These are phyloP conservation scores for Zaprionus vittiger DNA, from an alignment of 1,140 invertebrate species.

Conservation along the genomic window DNA sequence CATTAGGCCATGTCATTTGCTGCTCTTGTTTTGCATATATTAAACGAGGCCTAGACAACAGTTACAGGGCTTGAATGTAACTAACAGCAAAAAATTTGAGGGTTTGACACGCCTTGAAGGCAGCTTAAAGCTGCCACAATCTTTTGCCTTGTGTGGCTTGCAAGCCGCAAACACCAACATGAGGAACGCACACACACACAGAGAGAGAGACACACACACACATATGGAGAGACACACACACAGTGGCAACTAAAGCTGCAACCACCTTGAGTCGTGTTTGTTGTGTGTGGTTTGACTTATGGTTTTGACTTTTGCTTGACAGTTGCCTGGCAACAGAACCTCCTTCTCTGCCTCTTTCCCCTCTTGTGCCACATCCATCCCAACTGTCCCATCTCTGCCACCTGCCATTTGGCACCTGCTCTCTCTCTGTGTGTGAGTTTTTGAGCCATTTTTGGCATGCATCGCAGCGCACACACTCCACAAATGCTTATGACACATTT, in stretches of 20 bases:
- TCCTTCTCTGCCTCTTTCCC: neutral
- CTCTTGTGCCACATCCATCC: neutral
- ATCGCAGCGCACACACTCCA: constrained; percentile 42
- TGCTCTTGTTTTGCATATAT: constrained; percentile 52
- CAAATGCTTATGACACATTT: constrained; percentile 75
- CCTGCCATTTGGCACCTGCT: constrained; percentile 42
- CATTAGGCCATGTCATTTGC: constrained; percentile 51
- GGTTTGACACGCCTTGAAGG: constrained; percentile 25
- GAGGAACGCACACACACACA: neutral
- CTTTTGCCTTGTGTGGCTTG: constrained; percentile 40
- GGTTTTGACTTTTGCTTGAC: constrained; percentile 64
- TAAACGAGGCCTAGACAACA: constrained; percentile 31
- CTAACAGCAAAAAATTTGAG: constrained; percentile 8
- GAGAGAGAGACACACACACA: neutral
- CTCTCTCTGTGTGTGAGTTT: constrained; percentile 32
- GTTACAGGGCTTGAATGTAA: constrained; percentile 23
- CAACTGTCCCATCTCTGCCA: constrained; percentile 1
- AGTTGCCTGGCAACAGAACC: constrained; percentile 19
- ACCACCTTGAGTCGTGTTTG: constrained; percentile 49
- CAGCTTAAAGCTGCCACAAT: constrained; percentile 43
- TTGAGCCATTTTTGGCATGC: constrained; percentile 52
- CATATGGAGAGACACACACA: neutral
- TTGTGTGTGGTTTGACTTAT: constrained; percentile 65
- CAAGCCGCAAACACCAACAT: constrained; percentile 38
- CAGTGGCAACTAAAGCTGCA: constrained; percentile 29